A percentile compares a stretch with the other conserved stretches of the same genome.
These are phyloP conservation scores for Tachysurus vachellii DNA, from an alignment of 2,113 vertebrate genomes.

Conservation along the genomic window DNA sequence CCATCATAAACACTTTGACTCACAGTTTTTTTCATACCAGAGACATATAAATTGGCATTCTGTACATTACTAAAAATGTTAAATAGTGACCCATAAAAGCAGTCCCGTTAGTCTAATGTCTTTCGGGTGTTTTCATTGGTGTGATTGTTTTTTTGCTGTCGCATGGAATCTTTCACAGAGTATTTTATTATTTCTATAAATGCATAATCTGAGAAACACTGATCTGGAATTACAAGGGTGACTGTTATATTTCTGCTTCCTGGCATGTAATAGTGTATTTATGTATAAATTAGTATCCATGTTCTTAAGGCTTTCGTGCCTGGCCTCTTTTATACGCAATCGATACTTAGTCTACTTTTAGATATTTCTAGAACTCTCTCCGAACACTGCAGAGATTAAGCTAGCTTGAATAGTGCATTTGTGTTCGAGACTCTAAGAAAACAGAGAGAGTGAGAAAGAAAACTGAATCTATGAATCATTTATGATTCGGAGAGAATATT, in stretches of 20 bases:
- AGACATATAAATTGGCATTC: not conserved
- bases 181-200: not conserved
- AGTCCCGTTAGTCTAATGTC: not conserved
- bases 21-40: not conserved
- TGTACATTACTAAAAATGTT: not conserved
- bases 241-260: not conserved
- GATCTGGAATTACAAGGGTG: not conserved
- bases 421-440: not conserved
- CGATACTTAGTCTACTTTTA: slow-evolving; percentile 20
- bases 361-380: slow-evolving; percentile 12
- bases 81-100: not conserved
- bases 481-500: not conserved
- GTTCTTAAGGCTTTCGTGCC: not conserved
- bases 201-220: not conserved
- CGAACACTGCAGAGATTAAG: not conserved
- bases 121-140: not conserved
- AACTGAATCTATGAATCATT: not conserved
- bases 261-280: not conserved
- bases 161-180: not conserved
- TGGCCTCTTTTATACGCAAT: slow-evolving; percentile 26
- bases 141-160: not conserved
- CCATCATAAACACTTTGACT: not conserved
- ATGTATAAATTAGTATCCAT: not conserved
- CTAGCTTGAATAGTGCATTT: not conserved
- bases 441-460: not conserved